Evolutionary conservation across 2,113 vertebrate genomes (phyloP).

Genomic region (Naja naja): DNA sequence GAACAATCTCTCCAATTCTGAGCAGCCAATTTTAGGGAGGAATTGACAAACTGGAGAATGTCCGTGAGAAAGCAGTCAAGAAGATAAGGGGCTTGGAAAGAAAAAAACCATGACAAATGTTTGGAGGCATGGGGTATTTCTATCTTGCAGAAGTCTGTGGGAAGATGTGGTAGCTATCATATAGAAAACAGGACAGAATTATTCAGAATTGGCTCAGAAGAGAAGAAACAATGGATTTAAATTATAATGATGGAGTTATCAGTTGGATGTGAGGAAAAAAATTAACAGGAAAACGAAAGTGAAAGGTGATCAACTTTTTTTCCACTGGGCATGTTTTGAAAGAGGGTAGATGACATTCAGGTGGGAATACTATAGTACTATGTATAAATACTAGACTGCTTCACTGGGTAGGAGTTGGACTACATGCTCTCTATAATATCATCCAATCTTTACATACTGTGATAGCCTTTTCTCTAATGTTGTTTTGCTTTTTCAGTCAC

Average conservation of each 20-base stretch:
- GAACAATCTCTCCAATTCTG: neutral
- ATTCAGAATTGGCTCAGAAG: neutral
- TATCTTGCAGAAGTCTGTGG: neutral
- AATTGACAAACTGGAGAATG: neutral
- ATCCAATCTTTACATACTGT: neutral
- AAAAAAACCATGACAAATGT: neutral
- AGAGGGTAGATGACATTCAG: neutral
- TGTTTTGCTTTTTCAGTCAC: neutral
- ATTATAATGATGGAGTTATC: neutral
- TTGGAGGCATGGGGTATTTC: neutral
- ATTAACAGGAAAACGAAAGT: neutral
- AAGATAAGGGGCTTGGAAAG: neutral
- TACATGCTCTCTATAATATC: neutral
- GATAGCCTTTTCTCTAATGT: neutral
- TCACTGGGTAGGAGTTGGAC: neutral
- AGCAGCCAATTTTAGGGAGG: neutral
- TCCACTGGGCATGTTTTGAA: neutral
- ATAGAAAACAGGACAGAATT: neutral
- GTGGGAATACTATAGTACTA: neutral
- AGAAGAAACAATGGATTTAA: neutral
- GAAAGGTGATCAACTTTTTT: neutral
- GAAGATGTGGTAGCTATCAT: neutral
- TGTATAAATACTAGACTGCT: neutral
- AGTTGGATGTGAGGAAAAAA: neutral
- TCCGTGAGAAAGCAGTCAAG: neutral